Base-by-base conservation (phyloP, 1,140 invertebrate species). In the Heliconius melpomene region DNA sequence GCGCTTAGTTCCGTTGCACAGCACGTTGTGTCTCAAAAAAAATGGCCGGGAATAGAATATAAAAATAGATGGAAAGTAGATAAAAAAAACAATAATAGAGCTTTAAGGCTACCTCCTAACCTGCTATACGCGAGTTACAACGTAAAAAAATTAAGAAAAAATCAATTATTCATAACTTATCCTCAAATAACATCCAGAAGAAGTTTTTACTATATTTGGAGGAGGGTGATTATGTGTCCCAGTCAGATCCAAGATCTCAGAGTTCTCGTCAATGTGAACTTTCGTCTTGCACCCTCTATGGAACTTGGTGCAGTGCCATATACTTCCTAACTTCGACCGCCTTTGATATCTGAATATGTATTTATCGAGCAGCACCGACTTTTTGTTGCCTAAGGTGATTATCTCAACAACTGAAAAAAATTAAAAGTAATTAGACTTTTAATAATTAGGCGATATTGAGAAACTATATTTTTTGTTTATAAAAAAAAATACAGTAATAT, bases 151-250 rank as follows among this genome's bases (percentile, higher is more conserved):
- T 46, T 13, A 40, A 40, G 3, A 46, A 46, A 11, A 46, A 46
- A 3, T 2, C 11, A 2, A 13, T 46, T 46, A 46, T 50, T 46
- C n/a, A 50, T 46, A 74, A 74, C 36, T 74, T 74, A 74, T 74
- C 46, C 76, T 77, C 36, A 77, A 38, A 71, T 84, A 84, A 5
- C 75, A 52, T 8, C 84, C 84, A 29, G 77, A 72, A 23, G 79
- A 23, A 1, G 79, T 71, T 32, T 80, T 54, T 13, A 75, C 16
- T 16, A 85, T 23, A 0, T 71, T 74, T 1, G 82, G 80, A 3
- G 84, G 82, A 2, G 57, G 60, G 13, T 85, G 84, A 13, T 46
- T 54, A 38, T 85, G 84, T 1, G 54, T 20, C 7, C 84, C 84
- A 2, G 32, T 83, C 1, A 81, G 36, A 29, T 75, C 54, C 11